Evolutionary conservation across 1,140 invertebrate genomes (phyloP).

Genomic region (Dermatophagoides farinae): DNA sequence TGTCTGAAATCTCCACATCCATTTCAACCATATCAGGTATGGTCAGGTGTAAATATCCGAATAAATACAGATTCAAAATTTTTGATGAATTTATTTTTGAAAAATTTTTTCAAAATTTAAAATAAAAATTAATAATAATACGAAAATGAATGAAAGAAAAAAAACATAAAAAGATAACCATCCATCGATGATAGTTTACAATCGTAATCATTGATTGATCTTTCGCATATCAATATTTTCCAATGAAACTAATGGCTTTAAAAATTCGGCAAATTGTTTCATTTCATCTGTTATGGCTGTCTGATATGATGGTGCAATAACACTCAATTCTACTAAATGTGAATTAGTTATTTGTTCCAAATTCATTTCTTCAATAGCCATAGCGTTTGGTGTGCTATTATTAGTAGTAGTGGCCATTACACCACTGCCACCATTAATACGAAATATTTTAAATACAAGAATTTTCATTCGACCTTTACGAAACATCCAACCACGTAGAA

Average conservation of each 20-base stretch:
- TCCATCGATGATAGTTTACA: background rate
- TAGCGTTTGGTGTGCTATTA: background rate
- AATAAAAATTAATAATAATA: no score
- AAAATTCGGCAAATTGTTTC: constrained; percentile 78
- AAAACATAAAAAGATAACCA: background rate
- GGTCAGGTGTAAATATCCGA: no score
- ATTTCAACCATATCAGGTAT: no score
- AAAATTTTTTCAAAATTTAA: no score
- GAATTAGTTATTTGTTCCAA: constrained; percentile 72
- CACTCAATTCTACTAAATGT: constrained; percentile 80
- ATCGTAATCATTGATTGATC: background rate
- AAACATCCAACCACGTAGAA: constrained; percentile 81
- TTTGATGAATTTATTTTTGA: no score
- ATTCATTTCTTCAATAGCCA: constrained; percentile 25
- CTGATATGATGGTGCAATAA: constrained; percentile 74
- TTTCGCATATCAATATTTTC: constrained; percentile 57
- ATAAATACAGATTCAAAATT: no score
- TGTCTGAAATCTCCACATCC: no score
- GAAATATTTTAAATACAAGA: constrained; percentile 81
- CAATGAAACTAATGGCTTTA: constrained; percentile 67
- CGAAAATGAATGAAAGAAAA: background rate
- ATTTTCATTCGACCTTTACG: constrained; percentile 91
- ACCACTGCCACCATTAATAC: constrained; percentile 23
- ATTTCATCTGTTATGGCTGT: constrained; percentile 89
- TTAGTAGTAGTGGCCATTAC: no score